phyloP scores from a whole-genome alignment of 2,888 invertebrate genomes.

The Ectemnius cavifrons region DNA sequence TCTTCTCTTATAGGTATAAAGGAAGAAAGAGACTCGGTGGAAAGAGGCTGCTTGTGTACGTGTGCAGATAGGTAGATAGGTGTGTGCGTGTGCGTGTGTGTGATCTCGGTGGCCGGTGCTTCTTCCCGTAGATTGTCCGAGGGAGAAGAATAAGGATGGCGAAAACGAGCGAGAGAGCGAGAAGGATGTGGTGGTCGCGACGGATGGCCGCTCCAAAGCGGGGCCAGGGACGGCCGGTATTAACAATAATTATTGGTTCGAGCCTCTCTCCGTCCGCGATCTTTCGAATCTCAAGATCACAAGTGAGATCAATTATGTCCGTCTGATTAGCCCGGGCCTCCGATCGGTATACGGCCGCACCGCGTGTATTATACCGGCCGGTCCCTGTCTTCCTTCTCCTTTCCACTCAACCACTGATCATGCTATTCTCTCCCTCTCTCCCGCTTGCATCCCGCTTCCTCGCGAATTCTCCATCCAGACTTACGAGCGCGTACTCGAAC shows the following conservation, averaged over 20 bases:
- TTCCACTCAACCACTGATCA: conserved; percentile 41
- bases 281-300: conserved; percentile 77
- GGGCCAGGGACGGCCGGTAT: conserved; percentile 67
- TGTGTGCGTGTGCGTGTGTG: neutral
- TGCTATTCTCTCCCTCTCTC: conserved; percentile 29
- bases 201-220: conserved; percentile 32
- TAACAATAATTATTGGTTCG: conserved; percentile 78
- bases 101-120: neutral
- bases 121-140: conserved; percentile 32
- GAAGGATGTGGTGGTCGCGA: conserved; percentile 24
- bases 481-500: conserved; percentile 35
- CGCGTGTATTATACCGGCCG: conserved; percentile 58
- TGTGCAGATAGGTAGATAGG: neutral
- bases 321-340: conserved; percentile 74
- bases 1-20: neutral
- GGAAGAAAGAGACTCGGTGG: conserved; percentile 36
- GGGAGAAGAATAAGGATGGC: conserved; percentile 23
- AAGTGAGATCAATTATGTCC: conserved; percentile 78
- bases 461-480: conserved; percentile 20
- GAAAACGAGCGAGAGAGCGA: conserved; percentile 12
- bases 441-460: conserved; percentile 18
- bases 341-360: conserved; percentile 63
- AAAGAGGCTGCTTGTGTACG: conserved; percentile 20
- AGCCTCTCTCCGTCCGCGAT: conserved; percentile 75
- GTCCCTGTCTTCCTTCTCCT: conserved; percentile 20